Conservation (phyloP, 92 coral and sea anemone species). For the Epizoanthus ramosus region DNA sequence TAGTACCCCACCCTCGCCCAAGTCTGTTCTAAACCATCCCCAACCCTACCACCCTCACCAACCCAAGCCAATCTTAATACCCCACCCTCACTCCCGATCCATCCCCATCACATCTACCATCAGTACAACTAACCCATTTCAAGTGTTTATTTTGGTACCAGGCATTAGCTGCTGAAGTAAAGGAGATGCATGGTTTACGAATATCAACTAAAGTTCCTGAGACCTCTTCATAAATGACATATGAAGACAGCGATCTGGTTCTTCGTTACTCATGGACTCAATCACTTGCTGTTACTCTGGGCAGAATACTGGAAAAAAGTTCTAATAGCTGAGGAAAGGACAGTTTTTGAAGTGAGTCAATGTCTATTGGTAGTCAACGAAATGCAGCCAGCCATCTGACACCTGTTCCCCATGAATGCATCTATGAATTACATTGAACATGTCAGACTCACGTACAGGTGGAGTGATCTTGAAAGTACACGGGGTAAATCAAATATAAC, state of each 20-base stretch:
- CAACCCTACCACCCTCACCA: neutral
- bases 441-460: too few relatives aligned
- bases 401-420: too few relatives aligned
- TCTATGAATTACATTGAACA: too few relatives aligned
- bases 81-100: too few relatives aligned
- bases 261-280: neutral
- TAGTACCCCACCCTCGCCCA: neutral
- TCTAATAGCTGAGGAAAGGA: neutral
- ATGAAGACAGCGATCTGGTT: neutral
- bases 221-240: neutral
- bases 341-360: too few relatives aligned
- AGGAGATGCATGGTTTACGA: conserved; percentile 93
- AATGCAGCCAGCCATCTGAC: too few relatives aligned
- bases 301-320: neutral
- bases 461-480: too few relatives aligned
- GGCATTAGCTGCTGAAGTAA: conserved; percentile 92
- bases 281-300: too few relatives aligned
- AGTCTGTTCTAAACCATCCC: neutral
- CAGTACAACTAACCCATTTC: neutral
- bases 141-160: conserved; percentile 20
- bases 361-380: too few relatives aligned
- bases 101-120: neutral
- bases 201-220: conserved; percentile 66
- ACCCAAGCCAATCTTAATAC: too few relatives aligned
- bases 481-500: too few relatives aligned